These are phyloP conservation scores for Tylochromis polylepis DNA, from an alignment of 2,113 vertebrate genomes.

Conservation along the genomic window DNA sequence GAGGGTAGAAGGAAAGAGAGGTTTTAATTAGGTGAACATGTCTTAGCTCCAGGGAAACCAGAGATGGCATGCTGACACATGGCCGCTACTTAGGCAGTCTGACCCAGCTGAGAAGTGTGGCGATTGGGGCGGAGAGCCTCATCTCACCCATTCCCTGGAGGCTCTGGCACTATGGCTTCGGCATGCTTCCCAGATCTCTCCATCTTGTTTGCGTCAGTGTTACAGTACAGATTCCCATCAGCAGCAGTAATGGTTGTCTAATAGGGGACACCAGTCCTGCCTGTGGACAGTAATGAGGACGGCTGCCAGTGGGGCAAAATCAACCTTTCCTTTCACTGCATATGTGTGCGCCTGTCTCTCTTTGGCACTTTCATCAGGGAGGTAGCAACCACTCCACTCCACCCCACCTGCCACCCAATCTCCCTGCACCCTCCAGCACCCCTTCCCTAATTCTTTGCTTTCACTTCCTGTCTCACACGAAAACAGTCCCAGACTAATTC, in stretches of 20 bases:
- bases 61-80: constrained; percentile 38
- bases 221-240: constrained; percentile 51
- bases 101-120: constrained; percentile 28
- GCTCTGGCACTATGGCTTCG: constrained; percentile 21
- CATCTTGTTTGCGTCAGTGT: constrained; percentile 53
- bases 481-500: constrained; percentile 41
- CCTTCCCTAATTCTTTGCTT: background rate
- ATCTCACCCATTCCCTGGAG: constrained; percentile 43
- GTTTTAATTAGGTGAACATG: constrained; percentile 69
- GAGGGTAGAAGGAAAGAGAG: constrained; percentile 34
- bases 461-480: constrained; percentile 28
- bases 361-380: constrained; percentile 1
- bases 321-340: background rate
- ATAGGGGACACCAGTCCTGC: constrained; percentile 44
- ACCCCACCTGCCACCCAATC: background rate
- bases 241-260: constrained; percentile 51
- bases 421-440: background rate
- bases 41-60: constrained; percentile 45
- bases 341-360: background rate
- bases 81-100: constrained; percentile 24
- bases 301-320: constrained; percentile 45
- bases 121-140: constrained; percentile 27
- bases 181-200: constrained; percentile 46
- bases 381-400: background rate
- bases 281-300: constrained; percentile 49